A percentile compares a stretch with the other conserved stretches of the same genome.
Evolutionary conservation across 2,113 vertebrate genomes (phyloP).

Genomic region (Romanogobio albipinnatus): DNA sequence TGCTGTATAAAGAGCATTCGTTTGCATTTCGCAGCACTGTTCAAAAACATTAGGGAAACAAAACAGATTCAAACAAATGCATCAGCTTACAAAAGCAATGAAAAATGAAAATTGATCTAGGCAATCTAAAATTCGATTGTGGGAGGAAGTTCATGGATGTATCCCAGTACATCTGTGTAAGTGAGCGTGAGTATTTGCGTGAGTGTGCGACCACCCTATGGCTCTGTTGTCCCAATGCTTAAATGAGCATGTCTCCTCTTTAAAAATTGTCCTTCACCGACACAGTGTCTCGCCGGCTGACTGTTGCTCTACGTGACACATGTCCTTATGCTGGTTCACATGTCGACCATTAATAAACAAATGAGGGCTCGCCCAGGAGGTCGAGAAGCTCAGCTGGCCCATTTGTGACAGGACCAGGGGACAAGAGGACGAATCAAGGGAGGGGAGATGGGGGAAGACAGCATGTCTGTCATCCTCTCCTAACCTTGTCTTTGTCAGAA

Average conservation of each 20-base stretch:
- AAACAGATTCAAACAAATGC: background rate
- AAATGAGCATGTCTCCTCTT: conserved; percentile 62
- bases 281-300: conserved; percentile 81
- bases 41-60: background rate
- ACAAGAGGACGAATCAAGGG: conserved; percentile 57
- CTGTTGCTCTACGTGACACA: conserved; percentile 88
- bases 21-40: background rate
- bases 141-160: background rate
- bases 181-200: background rate
- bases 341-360: conserved; percentile 98
- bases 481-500: conserved; percentile 99
- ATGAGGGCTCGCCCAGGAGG: conserved; percentile 94
- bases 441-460: conserved; percentile 39
- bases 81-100: background rate
- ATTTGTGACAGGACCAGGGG: conserved; percentile 83
- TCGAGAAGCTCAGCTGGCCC: conserved; percentile 98
- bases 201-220: conserved; percentile 33
- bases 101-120: background rate
- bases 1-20: background rate
- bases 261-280: conserved; percentile 94
- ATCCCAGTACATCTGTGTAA: conserved; percentile 1
- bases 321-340: conserved; percentile 94
- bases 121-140: background rate
- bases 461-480: conserved; percentile 92
- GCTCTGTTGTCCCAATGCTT: conserved; percentile 43